These are phyloP conservation scores for Saturnia pavonia DNA, from an alignment of 2,888 invertebrate species.

Conservation along the genomic window DNA sequence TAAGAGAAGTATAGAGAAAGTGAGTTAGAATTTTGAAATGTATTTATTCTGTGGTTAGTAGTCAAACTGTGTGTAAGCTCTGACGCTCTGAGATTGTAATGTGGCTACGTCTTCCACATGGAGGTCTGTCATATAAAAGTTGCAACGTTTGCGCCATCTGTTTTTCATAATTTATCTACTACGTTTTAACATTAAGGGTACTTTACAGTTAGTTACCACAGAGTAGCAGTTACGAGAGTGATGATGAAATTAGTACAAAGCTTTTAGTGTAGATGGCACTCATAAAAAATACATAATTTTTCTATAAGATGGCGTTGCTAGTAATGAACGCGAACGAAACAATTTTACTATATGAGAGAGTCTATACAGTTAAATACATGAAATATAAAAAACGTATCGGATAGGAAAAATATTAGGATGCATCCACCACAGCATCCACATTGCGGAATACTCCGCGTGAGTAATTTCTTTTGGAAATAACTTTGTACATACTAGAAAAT, in stretches of 20 bases:
- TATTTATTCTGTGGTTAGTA: too few species aligned
- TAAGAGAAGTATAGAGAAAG: too few species aligned
- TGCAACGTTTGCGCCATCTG: background rate
- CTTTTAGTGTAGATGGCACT: background rate
- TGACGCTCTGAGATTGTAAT: too few species aligned
- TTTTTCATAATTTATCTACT: background rate
- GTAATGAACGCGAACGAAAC: background rate
- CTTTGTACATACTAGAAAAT: background rate
- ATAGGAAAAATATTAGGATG: too few species aligned
- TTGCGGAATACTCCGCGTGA: background rate
- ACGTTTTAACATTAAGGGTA: background rate
- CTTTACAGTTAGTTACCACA: background rate
- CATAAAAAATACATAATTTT: background rate
- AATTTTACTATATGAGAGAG: background rate
- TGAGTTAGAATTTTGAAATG: too few species aligned
- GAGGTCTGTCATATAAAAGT: too few species aligned
- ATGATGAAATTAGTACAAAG: background rate
- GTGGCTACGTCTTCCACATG: too few species aligned
- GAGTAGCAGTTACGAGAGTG: background rate
- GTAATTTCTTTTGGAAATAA: background rate
- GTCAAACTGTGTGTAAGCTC: too few species aligned
- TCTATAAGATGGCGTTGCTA: slow-evolving; percentile 1
- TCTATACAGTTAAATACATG: too few species aligned
- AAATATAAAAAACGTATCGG: too few species aligned
- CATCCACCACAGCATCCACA: background rate